A percentile compares a stretch with the other conserved stretches of the same genome.
These are phyloP conservation scores for Vireo altiloquus DNA, from an alignment of 2,113 vertebrate species.

Conservation along the genomic window DNA sequence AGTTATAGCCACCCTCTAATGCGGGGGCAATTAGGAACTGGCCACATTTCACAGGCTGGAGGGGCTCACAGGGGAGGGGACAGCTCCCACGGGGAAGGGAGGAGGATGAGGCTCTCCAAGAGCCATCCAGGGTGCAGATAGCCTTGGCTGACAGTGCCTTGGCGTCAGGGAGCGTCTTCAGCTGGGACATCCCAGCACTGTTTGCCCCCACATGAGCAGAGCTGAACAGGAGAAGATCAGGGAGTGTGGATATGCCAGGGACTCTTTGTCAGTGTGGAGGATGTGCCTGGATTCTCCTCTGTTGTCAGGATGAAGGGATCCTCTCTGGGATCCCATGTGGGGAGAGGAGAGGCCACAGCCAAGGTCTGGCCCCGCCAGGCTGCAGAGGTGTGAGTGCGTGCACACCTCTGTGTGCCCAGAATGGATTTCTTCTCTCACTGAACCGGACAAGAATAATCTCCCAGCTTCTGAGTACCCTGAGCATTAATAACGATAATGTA, in stretches of 20 bases:
- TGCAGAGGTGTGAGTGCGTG: not conserved
- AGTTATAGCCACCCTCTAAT: slow-evolving; percentile 60
- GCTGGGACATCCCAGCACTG: not conserved
- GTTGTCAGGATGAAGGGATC: not conserved
- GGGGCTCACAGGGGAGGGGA: not conserved
- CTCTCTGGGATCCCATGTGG: not conserved
- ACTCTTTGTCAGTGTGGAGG: not conserved
- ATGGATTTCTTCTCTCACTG: slow-evolving; percentile 20
- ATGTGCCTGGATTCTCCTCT: not conserved
- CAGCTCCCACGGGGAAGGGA: not conserved
- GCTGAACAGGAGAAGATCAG: fast-evolving
- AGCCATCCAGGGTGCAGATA: not conserved
- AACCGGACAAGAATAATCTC: slow-evolving; percentile 35
- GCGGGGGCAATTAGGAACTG: slow-evolving; percentile 36
- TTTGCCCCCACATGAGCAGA: fast-evolving
- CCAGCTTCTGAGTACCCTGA: slow-evolving; percentile 24
- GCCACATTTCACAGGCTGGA: slow-evolving; percentile 38
- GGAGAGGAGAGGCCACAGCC: not conserved
- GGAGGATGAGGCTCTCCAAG: not conserved
- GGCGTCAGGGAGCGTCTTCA: not conserved
- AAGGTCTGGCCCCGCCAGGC: not conserved
- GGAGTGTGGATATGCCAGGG: not conserved
- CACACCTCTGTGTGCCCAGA: not conserved
- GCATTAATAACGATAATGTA: slow-evolving; percentile 56
- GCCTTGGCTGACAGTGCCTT: not conserved